These are phyloP conservation scores for Druceiella hillmani DNA, from an alignment of 2,888 invertebrate genomes.

Conservation along the genomic window DNA sequence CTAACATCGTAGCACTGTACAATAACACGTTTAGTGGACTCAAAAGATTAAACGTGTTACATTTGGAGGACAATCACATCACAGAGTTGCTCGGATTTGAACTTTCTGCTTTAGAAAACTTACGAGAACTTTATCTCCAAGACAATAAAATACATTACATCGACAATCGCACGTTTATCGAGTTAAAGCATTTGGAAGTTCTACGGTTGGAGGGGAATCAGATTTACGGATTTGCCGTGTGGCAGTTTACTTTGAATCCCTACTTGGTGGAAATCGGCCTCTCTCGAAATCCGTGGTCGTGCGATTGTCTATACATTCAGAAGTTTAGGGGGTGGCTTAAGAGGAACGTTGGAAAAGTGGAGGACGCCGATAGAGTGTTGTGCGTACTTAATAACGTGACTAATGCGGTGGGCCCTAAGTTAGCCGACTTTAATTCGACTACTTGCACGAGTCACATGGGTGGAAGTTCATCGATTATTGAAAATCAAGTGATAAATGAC, in stretches of 20 bases:
- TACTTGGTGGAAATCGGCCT: constrained; percentile 83
- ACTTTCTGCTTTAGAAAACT: constrained; percentile 72
- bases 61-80: constrained; percentile 83
- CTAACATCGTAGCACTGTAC: constrained; percentile 76
- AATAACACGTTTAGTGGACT: constrained; percentile 90
- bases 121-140: constrained; percentile 82
- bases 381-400: constrained; percentile 73
- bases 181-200: constrained; percentile 76
- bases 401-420: constrained; percentile 61
- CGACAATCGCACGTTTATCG: constrained; percentile 79
- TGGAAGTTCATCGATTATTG: constrained; percentile 66
- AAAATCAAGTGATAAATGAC: constrained; percentile 74
- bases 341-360: constrained; percentile 72
- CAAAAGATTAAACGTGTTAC: constrained; percentile 70
- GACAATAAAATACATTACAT: constrained; percentile 78
- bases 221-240: constrained; percentile 75
- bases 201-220: constrained; percentile 81
- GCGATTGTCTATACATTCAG: constrained; percentile 80
- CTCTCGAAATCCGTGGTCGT: constrained; percentile 84
- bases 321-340: constrained; percentile 76
- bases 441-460: constrained; percentile 70
- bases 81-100: constrained; percentile 76
- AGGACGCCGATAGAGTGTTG: constrained; percentile 69
- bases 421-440: constrained; percentile 74
- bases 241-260: constrained; percentile 79